Evolutionary conservation across 2,888 invertebrate genomes (phyloP), one percentile per base, ranked within the genome.

Genomic region (Pseudoips prasinana): DNA sequence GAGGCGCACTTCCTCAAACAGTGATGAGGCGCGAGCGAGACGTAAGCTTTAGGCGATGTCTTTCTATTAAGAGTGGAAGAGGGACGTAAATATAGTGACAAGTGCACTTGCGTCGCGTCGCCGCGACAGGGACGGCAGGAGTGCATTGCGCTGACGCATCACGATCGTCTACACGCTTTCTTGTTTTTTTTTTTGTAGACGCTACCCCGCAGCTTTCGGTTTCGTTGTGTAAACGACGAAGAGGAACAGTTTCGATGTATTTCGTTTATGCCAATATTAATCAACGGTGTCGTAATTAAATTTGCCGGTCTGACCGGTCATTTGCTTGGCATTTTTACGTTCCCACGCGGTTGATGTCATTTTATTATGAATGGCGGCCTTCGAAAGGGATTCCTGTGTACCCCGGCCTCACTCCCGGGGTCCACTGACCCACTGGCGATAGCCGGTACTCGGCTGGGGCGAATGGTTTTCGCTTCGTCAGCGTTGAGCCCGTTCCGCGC

Each of bases 291-390:
- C 54, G 68, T 74, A 79, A 83, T 82, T 81, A 82, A 84, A 82
- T 78, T 64, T 63, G 75, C 74, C 73, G 71, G 76, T 74, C 66
- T 39, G 70, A 80, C 79, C 76, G 81, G 80, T 82, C 76, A 66
- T 56, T 68, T 65, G 73, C 65, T 73, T 73, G 79, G 71, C 74
- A 79, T 80, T 82, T 76, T 72, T 67, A 57, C 65, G 78, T 86
- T 87, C 86, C 83, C 86, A 86, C 86, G 85, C 77, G 72, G 77
- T 83, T 86, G 81, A 85, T 84, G 83, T 85, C 83, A 79, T 80
- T 81, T 80, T 78, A 83, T 84, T 80, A 81, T 80, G 75, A 78
- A 73, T 72, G 76, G 69, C 60, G 73, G 66, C 64, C 66, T 74
- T 74, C 70, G 64, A 57, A 60, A 61, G 65, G 64, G 70, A 69